These are phyloP conservation scores for Eilema caniola DNA, from an alignment of 2,888 invertebrate species.

Conservation along the genomic window DNA sequence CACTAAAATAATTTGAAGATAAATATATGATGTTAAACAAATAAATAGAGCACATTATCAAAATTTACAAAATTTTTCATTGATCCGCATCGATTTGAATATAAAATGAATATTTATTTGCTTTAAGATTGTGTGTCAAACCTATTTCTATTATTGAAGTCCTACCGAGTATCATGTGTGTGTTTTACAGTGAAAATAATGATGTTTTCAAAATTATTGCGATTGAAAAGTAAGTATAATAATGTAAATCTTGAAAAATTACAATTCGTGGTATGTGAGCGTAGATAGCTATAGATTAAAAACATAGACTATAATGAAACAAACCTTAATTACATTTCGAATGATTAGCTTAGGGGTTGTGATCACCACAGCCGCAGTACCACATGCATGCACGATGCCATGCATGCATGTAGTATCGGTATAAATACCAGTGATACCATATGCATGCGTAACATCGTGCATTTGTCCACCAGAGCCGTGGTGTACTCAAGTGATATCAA, in stretches of 20 bases:
- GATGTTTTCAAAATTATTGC: not conserved
- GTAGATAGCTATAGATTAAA: not conserved
- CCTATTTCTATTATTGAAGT: conserved; percentile 25
- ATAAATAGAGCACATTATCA: not conserved
- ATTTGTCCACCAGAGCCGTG: not conserved
- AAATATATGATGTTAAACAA: not conserved
- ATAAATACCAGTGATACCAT: too few relatives aligned
- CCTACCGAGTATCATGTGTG: conserved; percentile 39
- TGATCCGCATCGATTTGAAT: not conserved
- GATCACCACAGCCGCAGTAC: not conserved
- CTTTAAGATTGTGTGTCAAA: not conserved
- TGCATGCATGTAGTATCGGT: too few relatives aligned
- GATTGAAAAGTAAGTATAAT: not conserved
- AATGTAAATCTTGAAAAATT: not conserved
- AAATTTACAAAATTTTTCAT: not conserved
- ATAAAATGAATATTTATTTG: not conserved
- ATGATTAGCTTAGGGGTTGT: conserved; percentile 1
- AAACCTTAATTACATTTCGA: not conserved
- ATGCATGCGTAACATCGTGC: not conserved
- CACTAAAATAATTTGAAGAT: not conserved
- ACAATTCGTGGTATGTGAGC: not conserved
- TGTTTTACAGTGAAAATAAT: conserved; percentile 8
- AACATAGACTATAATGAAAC: not conserved
- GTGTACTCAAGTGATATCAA: conserved; percentile 20
- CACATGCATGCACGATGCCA: too few relatives aligned